phyloP scores from a whole-genome alignment of 1,140 invertebrate species.

The Atta cephalotes region DNA sequence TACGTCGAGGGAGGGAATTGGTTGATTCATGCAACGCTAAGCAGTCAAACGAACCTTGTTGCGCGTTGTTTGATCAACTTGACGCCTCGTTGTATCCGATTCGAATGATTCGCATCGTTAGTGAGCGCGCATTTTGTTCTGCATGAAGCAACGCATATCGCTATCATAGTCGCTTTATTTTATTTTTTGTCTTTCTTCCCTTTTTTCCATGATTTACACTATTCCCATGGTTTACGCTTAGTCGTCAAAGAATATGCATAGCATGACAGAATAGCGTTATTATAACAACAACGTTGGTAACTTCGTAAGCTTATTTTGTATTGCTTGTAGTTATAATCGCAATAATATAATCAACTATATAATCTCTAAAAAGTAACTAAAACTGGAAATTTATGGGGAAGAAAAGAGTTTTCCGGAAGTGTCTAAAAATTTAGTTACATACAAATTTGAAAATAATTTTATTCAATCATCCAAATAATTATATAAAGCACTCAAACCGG shows the following conservation, averaged over 20 bases:
- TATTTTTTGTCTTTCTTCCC: neutral
- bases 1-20: slow-evolving; percentile 29
- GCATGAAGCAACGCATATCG: slow-evolving; percentile 16
- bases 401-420: too few species aligned
- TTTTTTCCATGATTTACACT: neutral
- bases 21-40: slow-evolving; percentile 72
- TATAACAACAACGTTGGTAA: neutral
- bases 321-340: too few species aligned
- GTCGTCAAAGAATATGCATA: neutral
- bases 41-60: slow-evolving; percentile 69
- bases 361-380: too few species aligned
- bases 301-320: too few species aligned
- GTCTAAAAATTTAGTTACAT: too few species aligned
- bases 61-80: slow-evolving; percentile 73
- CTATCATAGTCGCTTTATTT: slow-evolving; percentile 32
- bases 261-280: neutral
- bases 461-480: too few species aligned
- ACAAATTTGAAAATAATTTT: too few species aligned
- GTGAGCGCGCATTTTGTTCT: slow-evolving; percentile 1
- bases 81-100: slow-evolving; percentile 39
- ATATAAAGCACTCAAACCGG: too few species aligned
- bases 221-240: neutral
- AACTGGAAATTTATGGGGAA: too few species aligned
- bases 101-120: slow-evolving; percentile 7
- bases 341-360: too few species aligned